Base-by-base conservation (phyloP, 2,888 invertebrate genomes). In the Ceriagrion tenellum region DNA sequence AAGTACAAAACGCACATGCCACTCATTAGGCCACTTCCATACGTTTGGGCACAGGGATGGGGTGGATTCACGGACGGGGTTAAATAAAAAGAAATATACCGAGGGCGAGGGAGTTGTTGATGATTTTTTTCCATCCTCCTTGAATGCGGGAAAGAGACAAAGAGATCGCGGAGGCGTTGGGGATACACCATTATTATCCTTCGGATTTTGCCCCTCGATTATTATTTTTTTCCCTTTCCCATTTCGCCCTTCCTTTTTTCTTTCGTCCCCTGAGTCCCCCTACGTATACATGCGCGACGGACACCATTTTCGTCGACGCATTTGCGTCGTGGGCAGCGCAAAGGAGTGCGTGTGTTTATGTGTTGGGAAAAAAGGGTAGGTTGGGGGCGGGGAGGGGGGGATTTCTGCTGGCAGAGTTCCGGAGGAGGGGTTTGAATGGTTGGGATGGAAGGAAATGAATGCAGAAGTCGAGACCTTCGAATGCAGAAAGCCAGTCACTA, bases 1-100 rank as follows among this genome's bases (percentile, higher is more conserved):
- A 93, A 93, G 69, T 93, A 93, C 93, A 93, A 93, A 93, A 93
- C 55, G 69, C 69, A 69, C 93, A 93, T 93, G 93, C 93, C 93
- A 93, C 93, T 93, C 93, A 93, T 93, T 93, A 93, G 93, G 93
- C 93, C 93, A 93, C 93, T 93, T 93, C 93, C 93, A 93, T 93
- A 93, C 93, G 69, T 93, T 93, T 69, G 47, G 69, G 93, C 93
- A 47, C 93, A 74, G 93, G 47, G 93, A 55, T 55, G 89, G 55
- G 55, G 89, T n/a, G 89, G 55, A 93, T 81, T 35, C 81, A 35
- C 93, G 93, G 93, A 93, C n/a, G 93, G 74, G 93, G 93, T 93
- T 93, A 69, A 74, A 63, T 81, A 63, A 63, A 91, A 90, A 90
- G 69, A 63, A 47, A 35, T 16, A 3, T 20, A 20, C 59, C 26